Evolutionary conservation across 2,888 invertebrate genomes (phyloP), one percentile per base, ranked within the genome.

Genomic region (Eupithecia pulchellata): DNA sequence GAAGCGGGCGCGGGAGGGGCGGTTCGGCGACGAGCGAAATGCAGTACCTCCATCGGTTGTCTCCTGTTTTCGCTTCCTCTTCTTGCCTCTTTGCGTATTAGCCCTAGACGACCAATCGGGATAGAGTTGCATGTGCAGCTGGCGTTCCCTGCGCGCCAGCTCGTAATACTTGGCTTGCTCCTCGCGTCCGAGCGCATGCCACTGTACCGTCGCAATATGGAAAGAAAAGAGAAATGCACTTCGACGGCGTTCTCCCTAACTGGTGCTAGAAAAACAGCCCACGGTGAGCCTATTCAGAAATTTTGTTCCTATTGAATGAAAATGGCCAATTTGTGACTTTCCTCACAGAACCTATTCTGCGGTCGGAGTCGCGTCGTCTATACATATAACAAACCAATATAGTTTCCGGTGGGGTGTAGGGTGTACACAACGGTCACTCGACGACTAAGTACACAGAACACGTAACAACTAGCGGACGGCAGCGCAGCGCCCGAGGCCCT

Each of bases 91-190:
- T 95, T 99, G 99, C 96, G 99, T 99, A 97, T 99, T 99, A 95
- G 99, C 97, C 95, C 99, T 99, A 96, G 98, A 98, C 95, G 98
- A 98, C 99, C 99, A 99, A 96, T 99, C 98, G 92, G 99, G 99
- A 96, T 99, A 99, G 95, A 98, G 97, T 96, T 99, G 98, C 97
- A 98, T 97, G 96, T 99, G 99, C 94, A 98, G 97, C 96, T 99
- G 99, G 95, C 99, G 97, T 96, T 99, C 99, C 95, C 98, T 97
- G 94, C 98, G 96, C 91, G 99, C 99, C 97, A 99, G 96, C 95
- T 99, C 99, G 96, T 99, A 99, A 97, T 99, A 99, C 96, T 99
- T 99, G 95, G 98, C 98, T 96, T 99, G 99, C 96, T 99, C 99
- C 95, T 98, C 98, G 95, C 99, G 97, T 95, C 98, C 98, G 96